phyloP scores from a whole-genome alignment of 2,113 vertebrate genomes.

The Corapipo altera region DNA sequence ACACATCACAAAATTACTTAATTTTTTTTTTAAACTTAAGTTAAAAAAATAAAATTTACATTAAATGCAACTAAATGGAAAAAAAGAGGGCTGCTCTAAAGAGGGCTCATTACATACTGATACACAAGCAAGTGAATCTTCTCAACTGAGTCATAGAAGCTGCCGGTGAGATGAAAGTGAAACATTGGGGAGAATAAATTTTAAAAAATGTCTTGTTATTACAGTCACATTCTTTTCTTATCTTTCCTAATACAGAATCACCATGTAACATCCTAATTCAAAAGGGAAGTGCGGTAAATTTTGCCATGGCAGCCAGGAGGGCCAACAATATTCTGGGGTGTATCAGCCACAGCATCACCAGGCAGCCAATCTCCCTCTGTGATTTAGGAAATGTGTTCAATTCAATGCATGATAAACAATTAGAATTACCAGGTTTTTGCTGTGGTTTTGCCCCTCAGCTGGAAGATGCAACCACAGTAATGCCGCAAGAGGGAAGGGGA shows the following conservation, averaged over 20 bases:
- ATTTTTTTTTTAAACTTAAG: neutral
- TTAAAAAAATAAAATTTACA: neutral
- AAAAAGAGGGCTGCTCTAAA: neutral
- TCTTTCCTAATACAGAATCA: neutral
- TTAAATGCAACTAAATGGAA: neutral
- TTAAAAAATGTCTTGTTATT: neutral
- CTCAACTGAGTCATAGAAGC: neutral
- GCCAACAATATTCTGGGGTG: accelerated
- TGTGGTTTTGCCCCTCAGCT: neutral
- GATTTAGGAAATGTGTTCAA: neutral
- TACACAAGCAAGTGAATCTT: neutral
- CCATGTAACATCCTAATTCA: neutral
- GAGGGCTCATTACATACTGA: neutral
- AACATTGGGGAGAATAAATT: neutral
- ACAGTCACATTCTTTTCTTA: accelerated
- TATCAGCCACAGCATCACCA: neutral
- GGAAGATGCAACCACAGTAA: neutral
- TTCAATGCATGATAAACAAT: neutral
- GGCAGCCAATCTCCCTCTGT: neutral
- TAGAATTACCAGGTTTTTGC: neutral
- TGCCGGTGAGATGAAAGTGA: neutral
- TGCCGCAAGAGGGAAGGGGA: neutral
- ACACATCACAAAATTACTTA: neutral
- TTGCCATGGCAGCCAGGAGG: neutral
- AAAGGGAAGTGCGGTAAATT: neutral